A percentile compares a stretch with the other conserved stretches of the same genome.
Evolutionary conservation across 2,797 vertebrate species (phyloP).

Genomic region (Ciconia nigra): DNA sequence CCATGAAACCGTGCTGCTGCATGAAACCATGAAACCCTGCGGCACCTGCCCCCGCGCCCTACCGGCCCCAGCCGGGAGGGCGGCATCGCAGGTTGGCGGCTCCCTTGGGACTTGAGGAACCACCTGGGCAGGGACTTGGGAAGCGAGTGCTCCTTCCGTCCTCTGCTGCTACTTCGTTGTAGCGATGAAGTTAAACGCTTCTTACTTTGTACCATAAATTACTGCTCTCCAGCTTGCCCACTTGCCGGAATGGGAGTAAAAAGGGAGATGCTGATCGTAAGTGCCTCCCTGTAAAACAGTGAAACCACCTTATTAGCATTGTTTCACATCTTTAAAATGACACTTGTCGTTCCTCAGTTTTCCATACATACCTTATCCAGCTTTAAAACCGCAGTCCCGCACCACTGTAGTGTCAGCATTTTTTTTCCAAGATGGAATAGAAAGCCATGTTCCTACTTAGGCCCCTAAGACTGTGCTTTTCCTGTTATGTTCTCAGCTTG

Average conservation of each 20-base stretch:
- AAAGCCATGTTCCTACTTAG: not conserved
- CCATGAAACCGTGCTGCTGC: fast-evolving
- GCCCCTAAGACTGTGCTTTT: fast-evolving
- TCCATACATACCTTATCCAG: fast-evolving
- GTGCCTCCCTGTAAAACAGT: not conserved
- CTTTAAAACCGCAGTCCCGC: fast-evolving
- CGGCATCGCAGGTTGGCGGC: not conserved
- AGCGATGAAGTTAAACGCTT: not conserved
- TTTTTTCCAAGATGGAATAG: not conserved
- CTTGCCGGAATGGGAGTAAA: not conserved
- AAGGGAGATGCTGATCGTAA: not conserved
- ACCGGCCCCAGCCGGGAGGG: not conserved
- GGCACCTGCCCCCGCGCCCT: not conserved
- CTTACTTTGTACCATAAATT: not conserved
- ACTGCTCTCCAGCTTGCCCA: not conserved
- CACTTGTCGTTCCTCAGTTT: not conserved
- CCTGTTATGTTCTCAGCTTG: not conserved
- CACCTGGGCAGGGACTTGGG: not conserved
- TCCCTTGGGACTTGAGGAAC: not conserved
- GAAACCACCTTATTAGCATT: not conserved
- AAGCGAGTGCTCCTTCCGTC: not conserved
- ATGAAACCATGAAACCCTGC: too few species aligned
- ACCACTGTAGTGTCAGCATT: not conserved
- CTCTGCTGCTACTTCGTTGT: not conserved
- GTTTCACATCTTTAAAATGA: not conserved